Evolutionary conservation across 1,140 invertebrate genomes (phyloP).

Genomic region (Cylas formicarius): DNA sequence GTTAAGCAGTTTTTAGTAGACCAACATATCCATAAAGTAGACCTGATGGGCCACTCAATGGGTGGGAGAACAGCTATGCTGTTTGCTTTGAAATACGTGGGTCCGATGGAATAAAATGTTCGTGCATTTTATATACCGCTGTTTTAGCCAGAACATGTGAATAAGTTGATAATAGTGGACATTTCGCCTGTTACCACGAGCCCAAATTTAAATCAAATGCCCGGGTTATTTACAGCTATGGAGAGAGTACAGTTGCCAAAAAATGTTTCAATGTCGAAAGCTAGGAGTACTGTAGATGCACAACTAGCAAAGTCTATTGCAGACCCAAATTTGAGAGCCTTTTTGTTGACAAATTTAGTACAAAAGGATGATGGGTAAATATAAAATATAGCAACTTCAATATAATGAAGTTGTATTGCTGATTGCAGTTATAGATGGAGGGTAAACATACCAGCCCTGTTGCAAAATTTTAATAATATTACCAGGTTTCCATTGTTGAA

Average conservation of each 20-base stretch:
- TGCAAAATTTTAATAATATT: constrained; percentile 47
- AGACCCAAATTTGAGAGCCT: constrained; percentile 45
- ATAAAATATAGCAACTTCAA: too few relatives aligned
- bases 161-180: constrained; percentile 78
- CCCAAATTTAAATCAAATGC: constrained; percentile 55
- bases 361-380: constrained; percentile 27
- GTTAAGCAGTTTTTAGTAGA: constrained; percentile 55
- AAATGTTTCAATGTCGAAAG: constrained; percentile 56
- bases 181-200: constrained; percentile 68
- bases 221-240: constrained; percentile 31
- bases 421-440: constrained; percentile 38
- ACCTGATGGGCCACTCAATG: constrained; percentile 84
- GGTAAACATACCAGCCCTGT: constrained; percentile 38
- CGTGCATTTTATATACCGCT: background rate
- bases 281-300: constrained; percentile 52
- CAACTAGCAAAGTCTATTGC: constrained; percentile 44
- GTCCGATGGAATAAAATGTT: background rate
- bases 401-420: too few relatives aligned
- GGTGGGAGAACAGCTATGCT: constrained; percentile 80
- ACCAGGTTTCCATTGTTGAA: constrained; percentile 52
- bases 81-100: constrained; percentile 52
- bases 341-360: constrained; percentile 46
- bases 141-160: constrained; percentile 65
- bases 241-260: constrained; percentile 48
- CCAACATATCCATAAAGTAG: constrained; percentile 53